These are phyloP conservation scores for Oscheius myriophilus DNA, from an alignment of 2,888 invertebrate genomes.

Conservation along the genomic window DNA sequence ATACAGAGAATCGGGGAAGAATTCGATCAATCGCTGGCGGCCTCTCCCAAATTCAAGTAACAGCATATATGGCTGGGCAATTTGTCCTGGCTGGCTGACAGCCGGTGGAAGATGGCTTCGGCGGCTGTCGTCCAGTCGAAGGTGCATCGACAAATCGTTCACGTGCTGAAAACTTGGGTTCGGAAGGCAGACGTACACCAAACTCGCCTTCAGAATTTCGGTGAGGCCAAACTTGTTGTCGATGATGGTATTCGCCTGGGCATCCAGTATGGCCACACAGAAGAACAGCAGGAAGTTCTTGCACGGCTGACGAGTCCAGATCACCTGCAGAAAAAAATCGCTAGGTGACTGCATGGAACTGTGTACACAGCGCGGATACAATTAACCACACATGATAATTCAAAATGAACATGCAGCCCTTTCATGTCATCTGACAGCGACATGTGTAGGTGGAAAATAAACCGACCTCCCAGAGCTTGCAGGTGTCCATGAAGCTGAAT, in stretches of 20 bases:
- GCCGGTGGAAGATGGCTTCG: constrained; percentile 90
- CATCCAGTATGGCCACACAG: constrained; percentile 89
- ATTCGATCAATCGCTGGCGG: background rate
- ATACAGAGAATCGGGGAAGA: no score
- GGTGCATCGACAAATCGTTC: constrained; percentile 88
- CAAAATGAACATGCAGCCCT: no score
- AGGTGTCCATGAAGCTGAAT: constrained; percentile 84
- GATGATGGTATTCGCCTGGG: constrained; percentile 87
- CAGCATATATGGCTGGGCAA: constrained; percentile 52
- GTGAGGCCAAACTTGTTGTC: constrained; percentile 91
- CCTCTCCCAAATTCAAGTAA: constrained; percentile 39
- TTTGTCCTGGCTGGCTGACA: constrained; percentile 73
- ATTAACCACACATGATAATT: no score
- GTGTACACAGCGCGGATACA: no score
- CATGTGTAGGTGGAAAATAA: background rate
- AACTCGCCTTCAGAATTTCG: constrained; percentile 86
- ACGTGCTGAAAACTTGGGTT: constrained; percentile 80
- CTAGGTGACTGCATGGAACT: no score
- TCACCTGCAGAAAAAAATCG: no score
- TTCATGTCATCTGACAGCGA: no score
- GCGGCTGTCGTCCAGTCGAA: constrained; percentile 87
- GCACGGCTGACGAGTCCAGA: constrained; percentile 94
- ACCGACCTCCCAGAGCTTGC: constrained; percentile 77
- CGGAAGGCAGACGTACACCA: background rate
- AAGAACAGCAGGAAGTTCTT: constrained; percentile 93